Percentiles rank a stretch among this genome's conserved stretches.
Conservation (phyloP, 2,797 vertebrate species). For the Percopsis omiscomaycus region DNA sequence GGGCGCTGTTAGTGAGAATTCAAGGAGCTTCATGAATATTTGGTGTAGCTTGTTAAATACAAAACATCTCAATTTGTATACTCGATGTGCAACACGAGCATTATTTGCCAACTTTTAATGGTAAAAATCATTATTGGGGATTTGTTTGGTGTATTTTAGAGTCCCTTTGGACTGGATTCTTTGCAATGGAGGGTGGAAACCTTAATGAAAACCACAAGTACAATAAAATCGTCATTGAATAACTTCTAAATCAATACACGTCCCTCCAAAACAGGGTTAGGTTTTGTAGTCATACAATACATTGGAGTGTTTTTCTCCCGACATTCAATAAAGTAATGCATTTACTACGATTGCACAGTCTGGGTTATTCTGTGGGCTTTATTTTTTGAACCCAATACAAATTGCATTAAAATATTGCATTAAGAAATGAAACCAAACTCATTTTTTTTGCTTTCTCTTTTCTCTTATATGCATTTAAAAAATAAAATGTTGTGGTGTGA, state of each 20-base stretch:
- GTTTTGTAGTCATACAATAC: slow-evolving; percentile 19
- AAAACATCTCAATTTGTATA: slow-evolving; percentile 30
- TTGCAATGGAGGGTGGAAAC: slow-evolving; percentile 13
- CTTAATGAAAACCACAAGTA: slow-evolving; percentile 17
- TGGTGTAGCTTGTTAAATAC: slow-evolving; percentile 50
- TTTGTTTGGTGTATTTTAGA: slow-evolving; percentile 14
- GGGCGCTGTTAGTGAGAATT: slow-evolving; percentile 47
- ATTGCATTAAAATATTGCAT: slow-evolving; percentile 14
- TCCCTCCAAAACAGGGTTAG: slow-evolving; percentile 15
- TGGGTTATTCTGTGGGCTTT: slow-evolving; percentile 14
- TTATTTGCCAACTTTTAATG: slow-evolving; percentile 17
- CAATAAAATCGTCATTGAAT: slow-evolving; percentile 17
- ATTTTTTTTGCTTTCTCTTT: not conserved
- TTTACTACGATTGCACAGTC: not conserved
- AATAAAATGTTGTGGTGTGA: not conserved
- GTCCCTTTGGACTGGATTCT: slow-evolving; percentile 1
- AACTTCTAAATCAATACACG: slow-evolving; percentile 17
- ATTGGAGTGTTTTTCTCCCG: not conserved
- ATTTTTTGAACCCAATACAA: slow-evolving; percentile 17
- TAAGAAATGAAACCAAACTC: not conserved
- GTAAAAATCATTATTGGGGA: slow-evolving; percentile 7
- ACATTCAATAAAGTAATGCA: not conserved
- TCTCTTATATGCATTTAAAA: not conserved
- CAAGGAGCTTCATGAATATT: slow-evolving; percentile 55
- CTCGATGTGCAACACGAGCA: slow-evolving; percentile 21